Evolutionary conservation across 2,888 invertebrate species (phyloP), one percentile per base, ranked within the genome.

Genomic region (Diplazon laetatorius): DNA sequence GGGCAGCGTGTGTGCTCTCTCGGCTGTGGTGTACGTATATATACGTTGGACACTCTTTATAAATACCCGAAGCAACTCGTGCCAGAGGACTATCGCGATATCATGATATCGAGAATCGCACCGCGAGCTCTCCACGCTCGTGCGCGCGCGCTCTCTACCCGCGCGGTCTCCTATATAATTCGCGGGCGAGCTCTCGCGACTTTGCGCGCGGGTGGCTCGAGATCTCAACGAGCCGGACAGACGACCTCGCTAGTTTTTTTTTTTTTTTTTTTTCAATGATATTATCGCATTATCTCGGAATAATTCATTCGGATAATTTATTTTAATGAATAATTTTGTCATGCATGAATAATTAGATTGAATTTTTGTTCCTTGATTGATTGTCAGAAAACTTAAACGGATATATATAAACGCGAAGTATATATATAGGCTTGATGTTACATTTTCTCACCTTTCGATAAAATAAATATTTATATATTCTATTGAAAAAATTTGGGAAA

Each of bases 1-100:
- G 86, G 78, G 74, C 74, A n/a, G n/a, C n/a, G n/a, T n/a, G 30
- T 30, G 76, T 80, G 73, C 77, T 80, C 60, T 35, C 55, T 62
- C 42, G 55, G 22, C 48, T 48, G 48, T 37, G 59, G 46, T 63
- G 63, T 39, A 16, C 55, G 42, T n/a, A n/a, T n/a, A n/a, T n/a
- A n/a, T n/a, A n/a, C n/a, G n/a, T n/a, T n/a, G n/a, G n/a, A n/a
- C n/a, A n/a, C n/a, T n/a, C n/a, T n/a, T n/a, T n/a, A n/a, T n/a
- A n/a, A n/a, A 48, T 20, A 66, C 14, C 37, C 39, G 62, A 77
- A 66, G 46, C 18, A 59, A 42, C 63, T 59, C 72, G 75, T 73
- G 73, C 55, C 44, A 74, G 59, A 74, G 59, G 59, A 59, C 69
- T 68, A 77, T 73, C 77, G 72, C 71, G 80, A 80, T 78, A 76